Evolutionary conservation across 2,888 invertebrate genomes (phyloP).

Genomic region (Dynastes maya): DNA sequence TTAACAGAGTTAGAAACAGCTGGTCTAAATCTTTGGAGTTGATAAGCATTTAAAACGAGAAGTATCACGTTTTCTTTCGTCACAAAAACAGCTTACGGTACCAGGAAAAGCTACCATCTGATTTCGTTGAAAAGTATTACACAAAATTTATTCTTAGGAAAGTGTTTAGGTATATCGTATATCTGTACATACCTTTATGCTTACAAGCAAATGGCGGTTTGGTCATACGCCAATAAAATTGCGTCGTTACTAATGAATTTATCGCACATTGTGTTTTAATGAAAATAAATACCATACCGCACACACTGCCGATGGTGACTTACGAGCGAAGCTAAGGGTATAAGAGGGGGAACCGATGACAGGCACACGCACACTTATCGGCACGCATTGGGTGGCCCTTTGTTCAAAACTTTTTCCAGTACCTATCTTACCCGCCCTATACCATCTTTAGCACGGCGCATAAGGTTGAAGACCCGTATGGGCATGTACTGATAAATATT

Average conservation of each 20-base stretch:
- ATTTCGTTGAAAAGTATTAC: too few species aligned
- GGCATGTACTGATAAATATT: constrained; percentile 2
- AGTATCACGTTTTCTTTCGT: too few species aligned
- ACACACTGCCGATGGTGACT: constrained; percentile 5
- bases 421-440: background rate
- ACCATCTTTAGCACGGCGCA: background rate
- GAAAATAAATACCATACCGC: constrained; percentile 13
- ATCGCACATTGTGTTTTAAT: constrained; percentile 17
- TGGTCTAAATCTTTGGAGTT: too few species aligned
- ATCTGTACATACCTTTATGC: too few species aligned
- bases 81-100: too few species aligned
- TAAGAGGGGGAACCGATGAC: constrained; percentile 15
- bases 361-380: constrained; percentile 1
- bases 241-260: constrained; percentile 8
- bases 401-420: background rate
- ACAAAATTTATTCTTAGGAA: too few species aligned
- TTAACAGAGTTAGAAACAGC: too few species aligned
- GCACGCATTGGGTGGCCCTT: constrained; percentile 13
- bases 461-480: background rate
- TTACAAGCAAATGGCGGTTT: too few species aligned
- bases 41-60: too few species aligned
- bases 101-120: too few species aligned
- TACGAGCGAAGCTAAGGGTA: background rate
- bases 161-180: too few species aligned
- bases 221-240: background rate